Base-by-base conservation (phyloP, 2,888 invertebrate genomes). In the Hesperia comma region DNA sequence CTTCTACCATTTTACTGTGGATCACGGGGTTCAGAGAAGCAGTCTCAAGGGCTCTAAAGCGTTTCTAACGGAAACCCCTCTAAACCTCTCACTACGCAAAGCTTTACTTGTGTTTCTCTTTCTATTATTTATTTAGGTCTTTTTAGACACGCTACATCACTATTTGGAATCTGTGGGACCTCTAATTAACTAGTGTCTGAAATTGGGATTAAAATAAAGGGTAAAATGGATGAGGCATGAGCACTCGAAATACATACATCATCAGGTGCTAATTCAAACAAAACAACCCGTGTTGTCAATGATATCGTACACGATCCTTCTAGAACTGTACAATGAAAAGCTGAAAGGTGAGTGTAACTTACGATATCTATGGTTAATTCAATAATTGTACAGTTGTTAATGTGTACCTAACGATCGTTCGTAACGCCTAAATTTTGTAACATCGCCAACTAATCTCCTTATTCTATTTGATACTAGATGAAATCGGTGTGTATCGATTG, bases 341-440 rank as follows among this genome's bases (percentile, higher is more conserved):
- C 84, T 82, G 80, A 75, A 81, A 71, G 67, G 67, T 61, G 69
- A 79, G 83, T 88, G 85, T 82, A 81, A 85, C 81, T 86, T 92
- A 92, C 92, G 92, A 92, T 92, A 87, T 92, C 92, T 92, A 92
- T 92, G 92, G 92, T 92, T 90, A 89, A 78, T 80, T 79, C 79
- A 78, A 41, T 33, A 51, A 41, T 64, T 64, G 63, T 66, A 66
- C 53, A 60, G 66, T 84, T 84, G 83, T 85, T 78, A 75, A 66
- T 74, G 79, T 82, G 81, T 87, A 81, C 80, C 79, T 79, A 76
- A 74, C 66, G 66, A 60, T 60, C 66, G 66, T 60, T 60, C 33
- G 54, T 66, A 60, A 60, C 66, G 55, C 66, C 66, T 66, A 66
- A 60, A 60, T 66, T 75, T 76, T 78, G 73, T 74, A 72, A 68